Conservation (phyloP, 2,113 vertebrate species). For the Alaudala cheleensis region DNA sequence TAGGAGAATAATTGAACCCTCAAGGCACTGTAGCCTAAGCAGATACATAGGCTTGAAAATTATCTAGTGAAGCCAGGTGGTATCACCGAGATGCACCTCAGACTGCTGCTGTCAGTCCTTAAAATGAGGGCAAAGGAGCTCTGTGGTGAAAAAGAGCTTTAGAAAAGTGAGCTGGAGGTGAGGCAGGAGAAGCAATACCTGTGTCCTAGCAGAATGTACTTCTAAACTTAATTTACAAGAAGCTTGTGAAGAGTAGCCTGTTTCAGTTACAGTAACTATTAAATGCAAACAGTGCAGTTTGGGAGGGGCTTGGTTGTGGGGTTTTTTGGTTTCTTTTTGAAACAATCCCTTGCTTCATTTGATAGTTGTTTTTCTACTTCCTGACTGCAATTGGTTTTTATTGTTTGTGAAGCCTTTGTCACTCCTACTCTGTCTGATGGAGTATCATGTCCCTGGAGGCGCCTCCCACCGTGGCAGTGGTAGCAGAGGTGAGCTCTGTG, state of each 20-base stretch:
- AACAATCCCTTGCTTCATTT: neutral
- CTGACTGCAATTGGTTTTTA: neutral
- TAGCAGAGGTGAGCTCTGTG: neutral
- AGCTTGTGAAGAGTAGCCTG: neutral
- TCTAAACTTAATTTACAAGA: neutral
- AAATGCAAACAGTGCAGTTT: neutral
- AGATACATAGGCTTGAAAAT: neutral
- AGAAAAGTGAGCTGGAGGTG: neutral
- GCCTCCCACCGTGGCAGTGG: rapidly evolving
- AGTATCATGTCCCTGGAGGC: neutral
- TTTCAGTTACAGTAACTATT: neutral
- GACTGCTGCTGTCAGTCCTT: neutral
- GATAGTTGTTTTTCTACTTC: neutral
- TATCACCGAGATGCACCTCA: rapidly evolving
- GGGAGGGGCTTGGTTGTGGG: neutral
- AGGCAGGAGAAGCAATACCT: neutral
- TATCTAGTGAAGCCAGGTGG: neutral
- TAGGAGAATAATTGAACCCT: neutral
- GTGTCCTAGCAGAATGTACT: neutral
- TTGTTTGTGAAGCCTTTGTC: neutral
- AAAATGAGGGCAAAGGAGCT: neutral
- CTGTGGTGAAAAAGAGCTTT: neutral
- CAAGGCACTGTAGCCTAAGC: neutral
- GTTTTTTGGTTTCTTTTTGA: rapidly evolving
- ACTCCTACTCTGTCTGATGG: neutral